Evolutionary conservation across 2,888 invertebrate genomes (phyloP), one percentile per base, ranked within the genome.

Genomic region (Philonicus albiceps): DNA sequence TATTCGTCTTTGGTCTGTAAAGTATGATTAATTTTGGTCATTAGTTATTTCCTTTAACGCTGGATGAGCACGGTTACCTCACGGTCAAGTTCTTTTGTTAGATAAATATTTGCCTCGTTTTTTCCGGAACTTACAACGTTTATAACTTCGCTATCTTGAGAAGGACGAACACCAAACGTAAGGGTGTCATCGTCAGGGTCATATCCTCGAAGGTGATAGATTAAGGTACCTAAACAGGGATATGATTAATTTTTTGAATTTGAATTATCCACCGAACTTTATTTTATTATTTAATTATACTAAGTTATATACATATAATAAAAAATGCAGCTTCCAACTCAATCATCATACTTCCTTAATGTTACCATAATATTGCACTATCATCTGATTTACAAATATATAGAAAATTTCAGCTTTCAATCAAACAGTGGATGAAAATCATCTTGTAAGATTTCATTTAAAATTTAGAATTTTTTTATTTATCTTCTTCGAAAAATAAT

Each of bases 11-110:
- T 95, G 86, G 94, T 93, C 97, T 97, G 90, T 64, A 93, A 88
- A 85, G 2, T 27, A 64, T 64, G 64, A 64, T 64, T 53, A 8
- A 64, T 64, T 64, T 64, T 22, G 11, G 64, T 64, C 64, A 27
- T 64, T 64, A 64, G 27, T 7, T 64, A 11, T 2, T 19, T 64
- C 64, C 64, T 64, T 64, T 1, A 64, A 27, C 64, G 64, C 30
- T 53, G 19, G 19, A 31, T 53, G 27, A 81, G 13, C 31, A 27
- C 34, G 89, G 90, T 92, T 92, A 96, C 97, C 94, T 98, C 98
- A 93, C 98, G 94, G 93, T 98, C 98, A 90, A 98, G 94, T 93
- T 97, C 96, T 93, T 96, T 97, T 93, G 96, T 95, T 91, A 98
- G 94, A 93, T 96, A 97, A 90, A 98, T 94, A 92, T 97, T 95